Percentiles rank a stretch among this genome's conserved stretches.
phyloP scores from a whole-genome alignment of 2,797 vertebrate genomes.

The Scolopax rusticola region DNA sequence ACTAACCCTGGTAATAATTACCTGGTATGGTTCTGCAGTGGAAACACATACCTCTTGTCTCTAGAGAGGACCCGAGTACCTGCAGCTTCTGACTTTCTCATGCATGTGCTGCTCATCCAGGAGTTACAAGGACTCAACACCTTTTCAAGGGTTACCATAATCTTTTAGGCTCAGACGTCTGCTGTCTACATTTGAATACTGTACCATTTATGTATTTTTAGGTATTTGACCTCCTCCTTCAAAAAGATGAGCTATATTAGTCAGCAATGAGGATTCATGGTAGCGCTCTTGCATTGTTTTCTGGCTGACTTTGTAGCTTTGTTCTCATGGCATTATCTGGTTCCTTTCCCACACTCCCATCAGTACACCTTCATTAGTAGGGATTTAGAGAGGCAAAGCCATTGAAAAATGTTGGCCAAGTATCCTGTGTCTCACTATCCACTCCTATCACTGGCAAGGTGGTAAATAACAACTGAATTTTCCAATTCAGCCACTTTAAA shows the following conservation, averaged over 20 bases:
- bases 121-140: neutral
- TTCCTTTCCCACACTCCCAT: neutral
- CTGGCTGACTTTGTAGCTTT: neutral
- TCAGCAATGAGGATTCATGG: neutral
- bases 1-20: neutral
- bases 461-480: neutral
- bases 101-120: rapidly evolving
- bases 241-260: neutral
- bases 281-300: neutral
- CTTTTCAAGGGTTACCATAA: neutral
- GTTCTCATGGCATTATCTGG: neutral
- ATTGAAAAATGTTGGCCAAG: neutral
- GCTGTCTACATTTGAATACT: neutral
- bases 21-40: neutral
- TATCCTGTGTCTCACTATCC: neutral
- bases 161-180: neutral
- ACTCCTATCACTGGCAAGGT: neutral
- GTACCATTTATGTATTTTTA: neutral
- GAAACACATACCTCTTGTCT: neutral
- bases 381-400: neutral
- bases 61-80: neutral
- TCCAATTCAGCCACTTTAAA: neutral
- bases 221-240: neutral
- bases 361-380: neutral
- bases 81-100: neutral